phyloP scores from a whole-genome alignment of 1,140 invertebrate species.

The Notospermus geniculatus region DNA sequence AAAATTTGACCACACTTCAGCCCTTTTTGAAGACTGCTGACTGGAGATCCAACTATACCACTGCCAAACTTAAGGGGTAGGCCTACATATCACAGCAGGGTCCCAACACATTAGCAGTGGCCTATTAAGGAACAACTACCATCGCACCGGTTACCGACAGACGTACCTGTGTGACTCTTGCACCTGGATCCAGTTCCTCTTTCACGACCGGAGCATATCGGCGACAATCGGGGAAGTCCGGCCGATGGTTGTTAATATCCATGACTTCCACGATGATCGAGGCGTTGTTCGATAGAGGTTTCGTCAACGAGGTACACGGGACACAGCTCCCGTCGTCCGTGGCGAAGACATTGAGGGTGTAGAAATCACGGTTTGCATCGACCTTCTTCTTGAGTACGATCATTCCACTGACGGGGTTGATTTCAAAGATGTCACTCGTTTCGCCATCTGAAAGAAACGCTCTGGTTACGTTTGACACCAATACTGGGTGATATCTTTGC shows the following conservation, averaged over 20 bases:
- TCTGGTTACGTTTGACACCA: no score
- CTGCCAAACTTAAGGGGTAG: no score
- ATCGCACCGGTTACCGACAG: no score
- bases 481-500: no score
- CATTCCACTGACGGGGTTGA: neutral
- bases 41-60: no score
- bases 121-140: no score
- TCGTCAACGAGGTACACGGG: neutral
- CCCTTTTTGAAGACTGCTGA: no score
- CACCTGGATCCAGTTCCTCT: neutral
- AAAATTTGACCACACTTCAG: no score
- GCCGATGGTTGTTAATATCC: slow-evolving; percentile 6
- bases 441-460: no score
- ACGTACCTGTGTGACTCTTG: slow-evolving; percentile 1
- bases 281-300: neutral
- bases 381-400: neutral
- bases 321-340: slow-evolving; percentile 4
- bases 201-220: slow-evolving; percentile 1
- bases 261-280: slow-evolving; percentile 4
- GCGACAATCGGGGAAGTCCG: slow-evolving; percentile 1
- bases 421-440: no score
- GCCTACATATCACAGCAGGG: no score
- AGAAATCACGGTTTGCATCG: neutral
- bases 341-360: neutral
- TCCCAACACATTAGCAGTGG: no score